These are phyloP conservation scores for Ptychochromis oligacanthus DNA, from an alignment of 2,113 vertebrate species.

Conservation along the genomic window DNA sequence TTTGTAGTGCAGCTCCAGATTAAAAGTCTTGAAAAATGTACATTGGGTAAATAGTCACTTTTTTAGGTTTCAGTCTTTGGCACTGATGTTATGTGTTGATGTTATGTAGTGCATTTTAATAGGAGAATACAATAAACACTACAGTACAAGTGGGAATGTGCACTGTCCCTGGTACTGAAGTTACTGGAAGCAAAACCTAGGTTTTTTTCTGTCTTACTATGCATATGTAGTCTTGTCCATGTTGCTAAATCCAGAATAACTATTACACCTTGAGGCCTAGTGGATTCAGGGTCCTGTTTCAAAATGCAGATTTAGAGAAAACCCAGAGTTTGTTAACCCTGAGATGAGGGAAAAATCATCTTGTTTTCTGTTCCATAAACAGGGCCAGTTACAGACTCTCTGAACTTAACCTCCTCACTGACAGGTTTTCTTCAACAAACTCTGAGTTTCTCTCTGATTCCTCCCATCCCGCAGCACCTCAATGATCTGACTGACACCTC, in stretches of 20 bases:
- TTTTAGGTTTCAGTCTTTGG: too few species aligned
- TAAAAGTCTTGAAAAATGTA: background rate
- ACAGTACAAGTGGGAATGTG: background rate
- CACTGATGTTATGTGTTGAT: too few species aligned
- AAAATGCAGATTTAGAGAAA: background rate
- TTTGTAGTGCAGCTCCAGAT: background rate
- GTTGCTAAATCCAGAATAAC: too few species aligned
- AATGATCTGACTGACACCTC: fast-evolving
- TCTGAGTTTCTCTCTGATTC: too few species aligned
- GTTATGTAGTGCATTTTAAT: too few species aligned
- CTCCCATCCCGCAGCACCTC: background rate
- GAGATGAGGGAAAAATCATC: background rate
- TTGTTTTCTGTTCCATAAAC: background rate
- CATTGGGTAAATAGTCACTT: background rate
- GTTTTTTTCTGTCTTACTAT: too few species aligned
- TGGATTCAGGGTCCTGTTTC: background rate
- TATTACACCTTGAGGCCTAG: fast-evolving
- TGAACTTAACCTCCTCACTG: too few species aligned
- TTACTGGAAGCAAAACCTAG: background rate
- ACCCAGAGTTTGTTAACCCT: background rate
- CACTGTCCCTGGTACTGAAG: conserved; percentile 2
- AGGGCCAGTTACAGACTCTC: too few species aligned
- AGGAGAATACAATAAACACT: background rate
- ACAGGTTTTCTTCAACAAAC: too few species aligned
- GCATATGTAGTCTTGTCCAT: too few species aligned